Base-by-base conservation (phyloP, 2,888 invertebrate genomes). In the Andrena trimmerana region DNA sequence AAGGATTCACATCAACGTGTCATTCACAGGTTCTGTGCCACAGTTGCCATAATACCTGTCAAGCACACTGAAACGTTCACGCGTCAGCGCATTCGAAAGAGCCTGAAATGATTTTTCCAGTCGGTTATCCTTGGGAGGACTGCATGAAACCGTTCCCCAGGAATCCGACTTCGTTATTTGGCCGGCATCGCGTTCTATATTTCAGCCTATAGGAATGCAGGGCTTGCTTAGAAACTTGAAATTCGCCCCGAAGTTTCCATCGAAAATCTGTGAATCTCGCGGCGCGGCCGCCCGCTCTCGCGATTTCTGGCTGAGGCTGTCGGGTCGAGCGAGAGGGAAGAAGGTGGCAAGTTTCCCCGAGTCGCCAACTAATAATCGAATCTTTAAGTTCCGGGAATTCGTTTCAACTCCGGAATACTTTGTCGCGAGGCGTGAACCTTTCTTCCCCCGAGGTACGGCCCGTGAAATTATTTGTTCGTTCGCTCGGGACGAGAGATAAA, bases 391-490 rank as follows among this genome's bases (percentile, higher is more conserved):
- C 50, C 33, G 67, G 27, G 24, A 27, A 36, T 33, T 69, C 24
- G 48, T 68, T 67, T 67, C 52, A 67, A 67, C 67, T 67, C 50
- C 0, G 29, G 50, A 29, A 54, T 54, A 33, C 67, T 52, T 71
- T 29, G 63, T 20, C 54, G 54, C 24, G 24, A 71, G 57, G 63
- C 42, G 63, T 24, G 63, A 63, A 63, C 57, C 57, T 54, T 63
- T 70, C 42, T 42, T 42, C 24, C 33, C 69, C 24, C 60, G 59
- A 3, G 20, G 60, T 10, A 36, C 36, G 29, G 62, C 29, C 67
- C 78, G 77, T 54, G 72, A 83, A 79, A 85, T 85, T 81, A 81
- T 86, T 77, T 78, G 67, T 79, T 81, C 86, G 68, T 57, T 57
- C 57, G 57, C 27, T 71, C 85, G 27, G 52, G 63, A 62, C 52